Conservation (phyloP, 2,888 invertebrate species). For the Leucophenga montana region DNA sequence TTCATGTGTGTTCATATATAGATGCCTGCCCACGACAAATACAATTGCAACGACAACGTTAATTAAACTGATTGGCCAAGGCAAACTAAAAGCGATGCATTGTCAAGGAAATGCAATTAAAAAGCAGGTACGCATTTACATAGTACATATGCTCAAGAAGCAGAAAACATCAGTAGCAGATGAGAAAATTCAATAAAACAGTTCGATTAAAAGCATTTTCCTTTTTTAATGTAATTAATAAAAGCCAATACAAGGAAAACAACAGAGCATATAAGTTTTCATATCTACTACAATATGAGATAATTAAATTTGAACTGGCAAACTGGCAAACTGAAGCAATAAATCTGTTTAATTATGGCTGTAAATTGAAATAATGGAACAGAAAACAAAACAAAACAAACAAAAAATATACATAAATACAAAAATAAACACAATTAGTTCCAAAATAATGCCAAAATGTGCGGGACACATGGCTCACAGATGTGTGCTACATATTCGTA, state of each 20-base stretch:
- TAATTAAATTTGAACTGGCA: not conserved
- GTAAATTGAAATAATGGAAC: not conserved
- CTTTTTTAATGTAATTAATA: conserved; percentile 25
- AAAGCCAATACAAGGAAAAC: not conserved
- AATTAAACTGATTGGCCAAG: conserved; percentile 22
- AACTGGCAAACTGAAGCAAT: not conserved
- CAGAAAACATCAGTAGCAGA: not conserved
- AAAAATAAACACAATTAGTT: too few species aligned
- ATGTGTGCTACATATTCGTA: too few species aligned
- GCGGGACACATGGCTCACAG: too few species aligned
- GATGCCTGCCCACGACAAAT: not conserved
- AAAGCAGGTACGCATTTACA: not conserved
- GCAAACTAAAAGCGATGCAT: not conserved
- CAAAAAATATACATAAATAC: too few species aligned
- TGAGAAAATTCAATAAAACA: not conserved
- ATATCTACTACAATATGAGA: not conserved
- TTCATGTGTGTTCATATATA: not conserved
- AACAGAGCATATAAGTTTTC: not conserved
- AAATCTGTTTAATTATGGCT: too few species aligned
- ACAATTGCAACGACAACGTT: not conserved
- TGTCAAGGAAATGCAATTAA: too few species aligned
- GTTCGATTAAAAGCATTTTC: not conserved
- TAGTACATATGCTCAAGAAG: not conserved
- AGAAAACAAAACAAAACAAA: conserved; percentile 32
- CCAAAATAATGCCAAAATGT: too few species aligned